Percentiles rank a stretch among this genome's conserved stretches.
Conservation (phyloP, 1,140 invertebrate species). For the Triops longicaudatus region DNA sequence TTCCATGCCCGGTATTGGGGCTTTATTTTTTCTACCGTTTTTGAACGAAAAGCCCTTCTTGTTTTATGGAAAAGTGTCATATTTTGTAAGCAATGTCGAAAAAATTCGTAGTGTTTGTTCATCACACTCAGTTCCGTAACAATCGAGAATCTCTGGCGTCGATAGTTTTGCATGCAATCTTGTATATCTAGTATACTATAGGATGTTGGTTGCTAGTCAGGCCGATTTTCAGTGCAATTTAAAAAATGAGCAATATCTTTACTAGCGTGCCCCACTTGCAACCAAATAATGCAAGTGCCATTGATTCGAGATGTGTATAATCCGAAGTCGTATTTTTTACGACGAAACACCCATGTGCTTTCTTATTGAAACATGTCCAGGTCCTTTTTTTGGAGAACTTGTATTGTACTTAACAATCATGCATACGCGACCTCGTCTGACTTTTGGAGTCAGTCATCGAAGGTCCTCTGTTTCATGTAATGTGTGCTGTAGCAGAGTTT, state of each 20-base stretch:
- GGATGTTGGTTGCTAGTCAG: slow-evolving; percentile 7
- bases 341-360: neutral
- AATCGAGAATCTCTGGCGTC: slow-evolving; percentile 11
- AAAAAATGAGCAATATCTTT: neutral
- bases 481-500: neutral
- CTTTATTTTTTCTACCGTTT: neutral
- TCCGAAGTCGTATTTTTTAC: neutral
- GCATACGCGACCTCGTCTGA: neutral
- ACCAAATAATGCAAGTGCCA: slow-evolving; percentile 12
- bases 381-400: neutral
- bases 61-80: neutral
- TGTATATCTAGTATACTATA: neutral
- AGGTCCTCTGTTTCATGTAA: neutral
- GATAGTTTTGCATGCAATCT: slow-evolving; percentile 9
- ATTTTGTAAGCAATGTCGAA: neutral
- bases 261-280: neutral
- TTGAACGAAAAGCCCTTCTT: neutral
- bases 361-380: neutral
- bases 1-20: neutral
- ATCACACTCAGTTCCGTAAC: slow-evolving; percentile 8
- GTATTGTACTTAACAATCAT: neutral
- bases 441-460: neutral
- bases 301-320: neutral
- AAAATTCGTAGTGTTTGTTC: neutral
- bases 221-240: slow-evolving; percentile 11